A percentile compares a stretch with the other conserved stretches of the same genome.
These are phyloP conservation scores for Heliconius ethilla DNA, from an alignment of 2,888 invertebrate genomes.

Conservation along the genomic window DNA sequence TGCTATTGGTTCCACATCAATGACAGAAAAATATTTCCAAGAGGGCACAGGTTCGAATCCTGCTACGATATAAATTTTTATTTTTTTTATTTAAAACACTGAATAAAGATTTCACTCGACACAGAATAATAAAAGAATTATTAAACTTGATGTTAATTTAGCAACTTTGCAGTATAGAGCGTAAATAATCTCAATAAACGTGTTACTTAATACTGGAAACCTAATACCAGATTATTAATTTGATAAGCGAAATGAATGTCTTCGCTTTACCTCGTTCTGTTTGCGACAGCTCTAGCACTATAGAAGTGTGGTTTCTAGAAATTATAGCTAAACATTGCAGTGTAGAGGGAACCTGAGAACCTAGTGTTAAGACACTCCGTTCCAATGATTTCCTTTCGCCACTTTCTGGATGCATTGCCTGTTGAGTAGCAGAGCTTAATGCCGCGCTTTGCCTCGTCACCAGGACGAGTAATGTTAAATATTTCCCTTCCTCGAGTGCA, in stretches of 20 bases:
- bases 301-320: neutral
- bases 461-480: too few species aligned
- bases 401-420: neutral
- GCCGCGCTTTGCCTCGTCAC: too few species aligned
- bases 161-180: slow-evolving; percentile 36
- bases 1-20: too few species aligned
- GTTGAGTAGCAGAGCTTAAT: too few species aligned
- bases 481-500: too few species aligned
- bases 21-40: too few species aligned
- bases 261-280: slow-evolving; percentile 24
- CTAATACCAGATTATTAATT: slow-evolving; percentile 36
- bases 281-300: neutral
- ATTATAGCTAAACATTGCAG: neutral
- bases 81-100: neutral
- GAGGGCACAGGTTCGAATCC: too few species aligned
- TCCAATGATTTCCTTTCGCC: neutral
- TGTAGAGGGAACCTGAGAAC: neutral
- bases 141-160: slow-evolving; percentile 10
- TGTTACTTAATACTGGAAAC: slow-evolving; percentile 33
- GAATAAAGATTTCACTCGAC: neutral
- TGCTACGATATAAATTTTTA: too few species aligned
- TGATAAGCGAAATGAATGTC: slow-evolving; percentile 33
- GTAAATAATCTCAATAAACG: slow-evolving; percentile 41
- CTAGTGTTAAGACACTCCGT: neutral
- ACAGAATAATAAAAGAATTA: neutral